These are phyloP conservation scores for human DNA, from an alignment of 2,113 vertebrate genomes.

Conservation along the genomic window GRCh38 chr2:28556001-28556500, in stretches of 20 bases:
- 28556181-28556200: background rate
- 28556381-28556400: background rate
- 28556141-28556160: too few relatives aligned
- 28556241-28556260: background rate
- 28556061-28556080: too few relatives aligned
- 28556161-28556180: background rate
- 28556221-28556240: background rate
- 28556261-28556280: background rate
- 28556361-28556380: background rate
- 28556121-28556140: too few relatives aligned
- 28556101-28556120: too few relatives aligned
- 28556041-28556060: too few relatives aligned
- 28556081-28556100: too few relatives aligned
- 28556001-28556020: too few relatives aligned
- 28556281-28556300: background rate
- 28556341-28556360: background rate
- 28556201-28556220: background rate
- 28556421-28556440: background rate
- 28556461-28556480: background rate
- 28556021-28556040: too few relatives aligned
- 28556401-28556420: background rate
- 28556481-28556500: background rate
- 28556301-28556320: background rate
- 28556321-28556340: rapidly evolving
- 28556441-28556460: background rate